Conservation (phyloP, 2,888 invertebrate species). For the Dasysyrphus tricinctus region DNA sequence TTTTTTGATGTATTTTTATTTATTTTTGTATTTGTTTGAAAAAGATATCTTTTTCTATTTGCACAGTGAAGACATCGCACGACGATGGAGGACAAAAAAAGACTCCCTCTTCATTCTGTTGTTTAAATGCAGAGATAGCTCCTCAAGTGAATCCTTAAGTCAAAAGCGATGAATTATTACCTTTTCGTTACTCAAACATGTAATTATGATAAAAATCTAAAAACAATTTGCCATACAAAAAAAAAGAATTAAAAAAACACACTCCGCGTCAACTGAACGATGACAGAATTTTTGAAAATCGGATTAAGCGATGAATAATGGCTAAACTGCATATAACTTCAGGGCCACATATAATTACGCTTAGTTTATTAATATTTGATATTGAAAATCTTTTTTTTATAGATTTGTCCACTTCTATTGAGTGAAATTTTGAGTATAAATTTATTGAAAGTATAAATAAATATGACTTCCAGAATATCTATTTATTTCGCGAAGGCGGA, state of each 20-base stretch:
- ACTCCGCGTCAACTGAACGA: not conserved
- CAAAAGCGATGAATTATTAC: slow-evolving; percentile 71
- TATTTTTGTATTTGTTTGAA: slow-evolving; percentile 4
- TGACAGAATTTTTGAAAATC: not conserved
- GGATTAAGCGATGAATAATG: not conserved
- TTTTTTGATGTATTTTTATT: slow-evolving; percentile 45
- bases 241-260: slow-evolving; percentile 13
- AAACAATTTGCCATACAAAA: slow-evolving; percentile 73
- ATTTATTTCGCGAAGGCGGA: too few species aligned
- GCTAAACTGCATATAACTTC: not conserved
- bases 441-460: too few species aligned
- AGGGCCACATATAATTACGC: too few species aligned
- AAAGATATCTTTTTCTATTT: slow-evolving; percentile 44
- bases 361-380: too few species aligned
- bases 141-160: slow-evolving; percentile 50
- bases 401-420: not conserved
- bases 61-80: not conserved
- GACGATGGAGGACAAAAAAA: slow-evolving; percentile 1
- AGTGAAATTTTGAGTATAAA: not conserved
- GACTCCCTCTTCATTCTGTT: slow-evolving; percentile 23
- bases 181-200: slow-evolving; percentile 75
- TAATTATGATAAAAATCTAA: slow-evolving; percentile 75
- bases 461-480: too few species aligned
- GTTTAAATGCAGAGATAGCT: slow-evolving; percentile 21
- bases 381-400: too few species aligned